Conservation (phyloP, 2,797 vertebrate genomes). For the Pangasius djambal region DNA sequence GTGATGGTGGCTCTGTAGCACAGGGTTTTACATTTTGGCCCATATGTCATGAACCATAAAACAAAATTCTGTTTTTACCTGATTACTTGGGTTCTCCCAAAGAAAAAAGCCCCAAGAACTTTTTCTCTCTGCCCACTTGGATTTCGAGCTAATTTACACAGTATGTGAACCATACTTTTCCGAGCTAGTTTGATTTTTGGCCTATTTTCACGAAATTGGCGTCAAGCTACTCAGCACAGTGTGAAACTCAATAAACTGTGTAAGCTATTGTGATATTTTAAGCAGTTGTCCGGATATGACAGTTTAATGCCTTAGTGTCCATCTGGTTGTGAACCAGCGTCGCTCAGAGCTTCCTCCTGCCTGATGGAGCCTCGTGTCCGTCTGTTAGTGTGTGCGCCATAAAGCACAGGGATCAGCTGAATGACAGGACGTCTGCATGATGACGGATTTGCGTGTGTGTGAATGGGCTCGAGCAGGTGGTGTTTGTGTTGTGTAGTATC, state of each 20-base stretch:
- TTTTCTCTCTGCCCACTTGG: background rate
- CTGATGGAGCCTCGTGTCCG: background rate
- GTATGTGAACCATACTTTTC: background rate
- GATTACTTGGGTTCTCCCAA: background rate
- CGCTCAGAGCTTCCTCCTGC: background rate
- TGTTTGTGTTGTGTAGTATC: constrained; percentile 7
- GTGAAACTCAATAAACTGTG: background rate
- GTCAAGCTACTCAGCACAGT: background rate
- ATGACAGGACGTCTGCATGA: background rate
- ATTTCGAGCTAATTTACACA: background rate
- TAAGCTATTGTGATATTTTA: background rate
- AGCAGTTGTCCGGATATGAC: background rate
- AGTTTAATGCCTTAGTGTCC: background rate
- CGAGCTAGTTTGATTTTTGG: background rate
- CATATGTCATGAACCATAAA: too few relatives aligned
- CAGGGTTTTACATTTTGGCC: too few relatives aligned
- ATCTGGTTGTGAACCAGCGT: background rate
- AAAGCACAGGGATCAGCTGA: background rate
- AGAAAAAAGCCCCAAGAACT: background rate
- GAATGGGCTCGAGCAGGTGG: background rate
- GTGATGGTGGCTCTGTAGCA: background rate
- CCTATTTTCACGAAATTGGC: background rate
- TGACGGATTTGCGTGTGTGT: too few relatives aligned
- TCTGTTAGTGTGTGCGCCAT: background rate
- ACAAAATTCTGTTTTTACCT: background rate